Evolutionary conservation across 1,140 invertebrate species (phyloP), one percentile per base, ranked within the genome.

Genomic region (Streblospio benedicti): DNA sequence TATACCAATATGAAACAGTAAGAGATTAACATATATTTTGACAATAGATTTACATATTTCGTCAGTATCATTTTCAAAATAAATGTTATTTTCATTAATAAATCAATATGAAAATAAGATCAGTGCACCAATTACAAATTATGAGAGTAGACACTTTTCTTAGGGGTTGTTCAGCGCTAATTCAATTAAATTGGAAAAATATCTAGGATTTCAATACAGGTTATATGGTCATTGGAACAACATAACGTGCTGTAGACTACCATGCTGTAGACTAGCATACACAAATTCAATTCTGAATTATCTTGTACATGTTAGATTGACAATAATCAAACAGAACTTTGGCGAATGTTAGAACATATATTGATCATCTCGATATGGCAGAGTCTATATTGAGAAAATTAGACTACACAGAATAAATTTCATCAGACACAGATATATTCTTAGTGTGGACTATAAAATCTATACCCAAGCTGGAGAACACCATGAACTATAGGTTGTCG

Each of bases 401-500:
- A 49, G 9, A 49, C 20, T 23, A 27, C 6, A 16, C 12, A 16
- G 9, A 25, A 23, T 49, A 23, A 9, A 9, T 14, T 49, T 14
- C 25, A 9, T 27, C 45, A 16, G 9, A 18, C 25, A 49, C 9
- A 16, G 9, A 9, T 9, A 18, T 49, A 9, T 49, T 9, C 6
- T 14, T 23, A 18, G 6, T 49, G 45, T 49, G 20, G 9, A 49
- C 6, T 25, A 49, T 12, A 44, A 28, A 54, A 6, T n/a, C n/a
- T 4, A 23, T 20, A 57, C 56, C 38, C 25, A 25, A 45, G 25
- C 27, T 14, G 4, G 4, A 57, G 25, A 23, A 57, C 28, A 18
- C 56, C 56, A 28, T 57, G 56, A 47, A 44, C 38, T 5, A 57
- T 47, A 1, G 20, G 20, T n/a, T 57, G 45, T 51, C 47, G 45